These are phyloP conservation scores for Tokudaia tokunoshimensis DNA, from an alignment of 2,797 vertebrate species.

Conservation along the genomic window DNA sequence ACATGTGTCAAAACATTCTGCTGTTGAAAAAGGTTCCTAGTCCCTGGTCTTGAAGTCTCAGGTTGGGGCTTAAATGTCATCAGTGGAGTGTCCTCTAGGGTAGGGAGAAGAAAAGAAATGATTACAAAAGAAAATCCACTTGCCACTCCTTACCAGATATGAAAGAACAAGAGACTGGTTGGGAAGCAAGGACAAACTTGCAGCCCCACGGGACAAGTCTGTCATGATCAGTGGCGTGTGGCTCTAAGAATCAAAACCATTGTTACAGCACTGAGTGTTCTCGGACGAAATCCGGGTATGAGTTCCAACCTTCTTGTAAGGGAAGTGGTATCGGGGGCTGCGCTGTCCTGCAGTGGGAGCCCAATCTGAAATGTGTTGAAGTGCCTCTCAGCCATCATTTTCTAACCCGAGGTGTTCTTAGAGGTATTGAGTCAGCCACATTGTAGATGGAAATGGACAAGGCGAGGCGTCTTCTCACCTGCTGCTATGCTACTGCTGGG, in stretches of 20 bases:
- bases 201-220: not conserved
- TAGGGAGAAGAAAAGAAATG: not conserved
- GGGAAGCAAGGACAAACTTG: not conserved
- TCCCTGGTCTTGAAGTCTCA: conserved; percentile 18
- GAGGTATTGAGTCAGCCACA: not conserved
- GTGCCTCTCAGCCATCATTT: not conserved
- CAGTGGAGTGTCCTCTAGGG: not conserved
- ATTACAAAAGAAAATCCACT: not conserved
- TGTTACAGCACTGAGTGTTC: conserved; percentile 29
- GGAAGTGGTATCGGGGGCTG: not conserved
- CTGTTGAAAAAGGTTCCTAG: conserved; percentile 31
- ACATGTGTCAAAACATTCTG: not conserved
- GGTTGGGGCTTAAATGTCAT: conserved; percentile 37
- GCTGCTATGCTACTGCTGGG: not conserved
- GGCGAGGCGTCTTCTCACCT: not conserved
- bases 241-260: not conserved
- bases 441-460: not conserved
- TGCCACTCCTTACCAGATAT: not conserved
- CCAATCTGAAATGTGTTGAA: not conserved
- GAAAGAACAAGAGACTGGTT: conserved; percentile 7
- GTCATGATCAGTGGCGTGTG: not conserved
- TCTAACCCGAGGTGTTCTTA: not conserved
- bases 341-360: not conserved
- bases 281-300: conserved; percentile 6
- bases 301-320: conserved; percentile 14